Base-by-base conservation (phyloP, 2,113 vertebrate genomes). In the Melanerpes formicivorus region DNA sequence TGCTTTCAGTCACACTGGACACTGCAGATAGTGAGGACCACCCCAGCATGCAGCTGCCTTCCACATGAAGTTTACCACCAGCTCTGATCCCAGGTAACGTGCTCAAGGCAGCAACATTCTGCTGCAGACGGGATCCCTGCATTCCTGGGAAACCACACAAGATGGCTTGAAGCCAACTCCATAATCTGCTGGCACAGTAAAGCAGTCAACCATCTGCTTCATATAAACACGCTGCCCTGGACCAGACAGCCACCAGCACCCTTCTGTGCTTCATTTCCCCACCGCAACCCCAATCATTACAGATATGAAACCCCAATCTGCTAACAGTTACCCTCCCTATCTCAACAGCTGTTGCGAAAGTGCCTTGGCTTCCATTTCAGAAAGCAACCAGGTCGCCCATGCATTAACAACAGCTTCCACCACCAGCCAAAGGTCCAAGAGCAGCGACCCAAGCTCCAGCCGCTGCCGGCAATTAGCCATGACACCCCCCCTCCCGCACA, bases 151-250 rank as follows among this genome's bases (percentile, higher is more conserved):
- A 95, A 65, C 67, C 87, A 83, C 4, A 0, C 32, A 87, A 27
- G 64, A 77, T 42, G 78, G 72, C 84, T 70, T 1, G 0, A 85
- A 80, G 84, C 86, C 88, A 94, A 16, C 40, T 92, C 44, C 54
- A 34, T 80, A 25, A 87, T 71, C 67, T 74, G 66, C 52, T 93
- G 84, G 76, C 92, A 92, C 58, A 94, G 74, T 56, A 44, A 81
- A 85, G 54, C 62, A 67, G 7, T 30, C 67, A 92, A 81, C 93
- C 91, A 93, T 95, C 93, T 94, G 96, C 56, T 93, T 66, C 56
- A 8, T 44, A 62, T 34, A 76, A 96, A 89, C 69, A 88, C 62
- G 23, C 56, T 3, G 0, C 46, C 34, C 74, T 10, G 29, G 22
- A 83, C 23, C 82, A 92, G 67, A 1, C 59, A 82, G 73, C 37